Conservation (phyloP, 1,140 invertebrate species). For the Manduca sexta region DNA sequence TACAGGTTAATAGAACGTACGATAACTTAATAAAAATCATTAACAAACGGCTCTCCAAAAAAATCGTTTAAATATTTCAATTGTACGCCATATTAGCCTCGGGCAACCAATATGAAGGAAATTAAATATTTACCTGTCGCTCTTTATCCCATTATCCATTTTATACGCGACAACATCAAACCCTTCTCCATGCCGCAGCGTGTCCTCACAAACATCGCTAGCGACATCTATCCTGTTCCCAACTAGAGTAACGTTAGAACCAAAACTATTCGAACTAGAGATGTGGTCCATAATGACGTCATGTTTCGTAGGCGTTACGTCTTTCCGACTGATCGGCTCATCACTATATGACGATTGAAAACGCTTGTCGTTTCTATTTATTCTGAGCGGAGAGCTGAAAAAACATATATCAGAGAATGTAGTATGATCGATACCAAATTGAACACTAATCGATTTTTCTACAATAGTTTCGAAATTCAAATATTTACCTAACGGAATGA, state of each 20-base stretch:
- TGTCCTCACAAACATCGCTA: constrained; percentile 35
- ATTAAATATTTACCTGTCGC: constrained; percentile 48
- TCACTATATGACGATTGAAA: constrained; percentile 54
- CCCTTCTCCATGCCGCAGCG: constrained; percentile 58
- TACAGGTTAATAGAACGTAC: too few species aligned
- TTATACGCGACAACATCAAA: constrained; percentile 79
- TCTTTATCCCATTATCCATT: constrained; percentile 75
- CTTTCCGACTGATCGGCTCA: constrained; percentile 42
- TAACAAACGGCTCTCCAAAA: too few species aligned
- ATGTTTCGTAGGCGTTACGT: constrained; percentile 23
- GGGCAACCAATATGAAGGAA: too few species aligned
- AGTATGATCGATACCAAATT: too few species aligned
- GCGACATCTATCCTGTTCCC: constrained; percentile 90
- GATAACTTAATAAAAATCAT: too few species aligned
- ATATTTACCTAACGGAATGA: constrained; percentile 38
- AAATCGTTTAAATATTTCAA: too few species aligned
- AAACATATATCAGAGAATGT: too few species aligned
- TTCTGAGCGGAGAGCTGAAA: constrained; percentile 34
- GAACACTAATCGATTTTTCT: too few species aligned
- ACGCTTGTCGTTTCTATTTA: constrained; percentile 40
- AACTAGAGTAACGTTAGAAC: constrained; percentile 84
- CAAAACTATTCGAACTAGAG: constrained; percentile 80
- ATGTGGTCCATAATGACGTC: constrained; percentile 47
- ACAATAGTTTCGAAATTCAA: constrained; percentile 9
- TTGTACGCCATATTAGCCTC: too few species aligned